Conservation (phyloP, 2,888 invertebrate species). For the Lagria hirta region DNA sequence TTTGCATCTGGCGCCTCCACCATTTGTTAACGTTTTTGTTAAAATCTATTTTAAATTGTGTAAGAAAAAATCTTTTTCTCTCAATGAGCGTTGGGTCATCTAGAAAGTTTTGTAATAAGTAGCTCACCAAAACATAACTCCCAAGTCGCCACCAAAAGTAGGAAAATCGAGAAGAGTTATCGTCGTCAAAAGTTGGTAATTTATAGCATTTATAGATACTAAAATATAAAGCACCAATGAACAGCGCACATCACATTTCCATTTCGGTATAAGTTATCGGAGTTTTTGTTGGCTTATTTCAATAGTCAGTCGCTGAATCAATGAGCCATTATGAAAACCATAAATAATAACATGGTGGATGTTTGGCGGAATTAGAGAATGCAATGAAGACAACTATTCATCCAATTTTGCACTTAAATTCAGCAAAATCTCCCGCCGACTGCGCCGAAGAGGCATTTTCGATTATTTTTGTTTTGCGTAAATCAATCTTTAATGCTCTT, state of each 20-base stretch:
- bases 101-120: too few relatives aligned
- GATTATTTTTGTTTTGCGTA: too few relatives aligned
- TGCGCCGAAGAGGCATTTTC: too few relatives aligned
- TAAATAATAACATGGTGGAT: conserved; percentile 45
- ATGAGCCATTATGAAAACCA: conserved; percentile 52
- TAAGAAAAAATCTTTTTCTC: too few relatives aligned
- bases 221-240: conserved; percentile 43
- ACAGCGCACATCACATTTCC: conserved; percentile 40
- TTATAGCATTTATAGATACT: conserved; percentile 39
- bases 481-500: conserved; percentile 39
- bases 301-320: conserved; percentile 51
- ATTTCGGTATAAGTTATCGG: conserved; percentile 43
- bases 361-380: conserved; percentile 34
- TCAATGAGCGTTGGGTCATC: too few relatives aligned
- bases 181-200: conserved; percentile 46
- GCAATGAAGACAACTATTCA: too few relatives aligned
- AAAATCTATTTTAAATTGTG: too few relatives aligned
- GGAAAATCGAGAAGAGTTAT: conserved; percentile 38
- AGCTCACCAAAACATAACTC: too few relatives aligned
- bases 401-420: conserved; percentile 6
- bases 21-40: too few relatives aligned
- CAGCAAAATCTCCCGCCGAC: background rate
- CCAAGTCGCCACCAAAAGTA: too few relatives aligned
- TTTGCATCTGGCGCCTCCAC: too few relatives aligned
- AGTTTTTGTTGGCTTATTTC: conserved; percentile 49